Evolutionary conservation across 2,113 vertebrate species (phyloP), one percentile per base, ranked within the genome.

Genomic region (Zosterops pallidus): DNA sequence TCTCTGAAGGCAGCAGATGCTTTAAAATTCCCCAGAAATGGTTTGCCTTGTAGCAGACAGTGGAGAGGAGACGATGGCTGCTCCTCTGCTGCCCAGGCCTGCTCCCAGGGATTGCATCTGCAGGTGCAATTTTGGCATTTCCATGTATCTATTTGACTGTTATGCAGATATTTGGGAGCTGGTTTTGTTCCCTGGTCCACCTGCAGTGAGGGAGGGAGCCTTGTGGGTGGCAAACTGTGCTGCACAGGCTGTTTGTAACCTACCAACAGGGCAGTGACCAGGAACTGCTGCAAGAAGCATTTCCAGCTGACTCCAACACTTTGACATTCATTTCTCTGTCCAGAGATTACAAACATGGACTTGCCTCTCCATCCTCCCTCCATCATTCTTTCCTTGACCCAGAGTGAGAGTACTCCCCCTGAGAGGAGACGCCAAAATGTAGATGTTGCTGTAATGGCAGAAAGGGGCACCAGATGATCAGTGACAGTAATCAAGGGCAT

Each of bases 21-120:
- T 92, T 94, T 88, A 92, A 82, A 95, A 95, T 94, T 94, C 85
- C 84, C 23, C 23, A 81, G 55, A 39, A 62, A 83, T 81, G 63
- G 19, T 59, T 88, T 93, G 52, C 21, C 1, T 2, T 57, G 37
- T 20, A 93, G n/a, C 67, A 94, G 89, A 79, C 70, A 87, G 82
- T 55, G 56, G 52, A 56, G 37, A 0, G 0, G 80, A 90, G 72
- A 82, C 33, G 35, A 42, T 75, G 65, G 75, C 65, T 89, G 37
- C 37, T 89, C 18, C 41, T 50, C 29, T 0, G 1, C 24, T 91
- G 59, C 68, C 46, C 8, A 65, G 60, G 12, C 20, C 37, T 39
- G 24, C 53, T 83, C 67, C 37, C 60, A 76, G 39, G 31, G 47
- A 47, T 29, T 0, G 1, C 42, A 62, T 72, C 65, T 92, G 57